A percentile compares a stretch with the other conserved stretches of the same genome.
phyloP scores from a whole-genome alignment of 2,888 invertebrate genomes.

The Noctua comes region DNA sequence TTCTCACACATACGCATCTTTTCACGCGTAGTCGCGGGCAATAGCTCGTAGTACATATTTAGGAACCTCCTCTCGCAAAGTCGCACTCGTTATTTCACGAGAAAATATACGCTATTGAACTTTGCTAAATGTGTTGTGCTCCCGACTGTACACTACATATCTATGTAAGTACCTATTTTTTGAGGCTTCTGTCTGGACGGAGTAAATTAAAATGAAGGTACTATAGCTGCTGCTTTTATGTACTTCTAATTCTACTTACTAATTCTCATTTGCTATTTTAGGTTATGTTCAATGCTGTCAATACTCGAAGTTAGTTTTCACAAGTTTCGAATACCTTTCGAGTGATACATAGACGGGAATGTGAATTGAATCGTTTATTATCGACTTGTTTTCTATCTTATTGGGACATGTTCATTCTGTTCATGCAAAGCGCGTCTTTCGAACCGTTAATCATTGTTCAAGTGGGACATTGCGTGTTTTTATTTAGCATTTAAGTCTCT shows the following conservation, averaged over 20 bases:
- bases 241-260: neutral
- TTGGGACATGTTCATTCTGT: slow-evolving; percentile 9
- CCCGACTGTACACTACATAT: neutral
- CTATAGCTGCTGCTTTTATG: neutral
- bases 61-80: neutral
- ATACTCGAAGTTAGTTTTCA: slow-evolving; percentile 1
- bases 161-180: neutral
- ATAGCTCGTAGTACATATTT: neutral
- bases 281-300: slow-evolving; percentile 8
- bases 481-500: slow-evolving; percentile 10
- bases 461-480: slow-evolving; percentile 26
- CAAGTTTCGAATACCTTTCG: slow-evolving; percentile 34
- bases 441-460: slow-evolving; percentile 23
- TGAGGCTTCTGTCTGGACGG: neutral
- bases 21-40: no score
- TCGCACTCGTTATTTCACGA: neutral
- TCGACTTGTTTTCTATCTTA: slow-evolving; percentile 17
- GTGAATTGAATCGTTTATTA: slow-evolving; percentile 31
- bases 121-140: neutral
- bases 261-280: slow-evolving; percentile 6
- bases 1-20: no score
- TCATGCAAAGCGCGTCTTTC: slow-evolving; percentile 22
- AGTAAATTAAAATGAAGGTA: neutral
- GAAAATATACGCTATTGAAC: neutral
- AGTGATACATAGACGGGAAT: slow-evolving; percentile 15